Percentiles rank a stretch among this genome's conserved stretches.
Conservation (phyloP, 2,113 vertebrate species). For the Rhadina sibilatrix region DNA sequence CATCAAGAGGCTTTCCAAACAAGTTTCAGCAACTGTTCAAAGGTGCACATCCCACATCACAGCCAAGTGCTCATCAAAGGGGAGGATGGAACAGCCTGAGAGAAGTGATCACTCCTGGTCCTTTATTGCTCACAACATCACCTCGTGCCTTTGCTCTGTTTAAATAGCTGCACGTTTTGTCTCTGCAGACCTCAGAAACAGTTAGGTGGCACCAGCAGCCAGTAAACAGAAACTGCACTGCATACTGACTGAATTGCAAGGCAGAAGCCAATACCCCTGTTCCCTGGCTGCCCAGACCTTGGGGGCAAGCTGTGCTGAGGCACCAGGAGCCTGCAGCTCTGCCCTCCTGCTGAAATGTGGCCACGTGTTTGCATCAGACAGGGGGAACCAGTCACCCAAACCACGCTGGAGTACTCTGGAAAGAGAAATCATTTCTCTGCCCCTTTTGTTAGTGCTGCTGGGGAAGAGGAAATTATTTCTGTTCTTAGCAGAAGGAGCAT, state of each 20-base stretch:
- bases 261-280: neutral
- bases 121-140: neutral
- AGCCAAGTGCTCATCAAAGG: neutral
- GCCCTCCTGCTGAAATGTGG: neutral
- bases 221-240: neutral
- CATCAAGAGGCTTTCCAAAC: conserved; percentile 1
- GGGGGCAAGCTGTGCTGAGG: neutral
- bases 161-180: neutral
- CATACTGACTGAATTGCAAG: neutral
- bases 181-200: neutral
- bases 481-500: neutral
- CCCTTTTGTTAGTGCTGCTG: neutral
- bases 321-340: neutral
- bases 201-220: neutral
- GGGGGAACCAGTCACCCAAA: neutral
- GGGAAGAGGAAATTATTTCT: neutral
- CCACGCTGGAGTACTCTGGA: neutral
- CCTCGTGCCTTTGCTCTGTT: neutral
- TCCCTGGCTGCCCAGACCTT: neutral
- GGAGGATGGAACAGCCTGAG: neutral
- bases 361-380: fast-evolving
- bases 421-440: neutral
- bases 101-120: neutral
- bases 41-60: neutral
- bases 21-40: neutral